A percentile compares a stretch with the other conserved stretches of the same genome.
Evolutionary conservation across 53 echinoderm and acorn worm species (phyloP).

Genomic region (Antedon mediterranea): DNA sequence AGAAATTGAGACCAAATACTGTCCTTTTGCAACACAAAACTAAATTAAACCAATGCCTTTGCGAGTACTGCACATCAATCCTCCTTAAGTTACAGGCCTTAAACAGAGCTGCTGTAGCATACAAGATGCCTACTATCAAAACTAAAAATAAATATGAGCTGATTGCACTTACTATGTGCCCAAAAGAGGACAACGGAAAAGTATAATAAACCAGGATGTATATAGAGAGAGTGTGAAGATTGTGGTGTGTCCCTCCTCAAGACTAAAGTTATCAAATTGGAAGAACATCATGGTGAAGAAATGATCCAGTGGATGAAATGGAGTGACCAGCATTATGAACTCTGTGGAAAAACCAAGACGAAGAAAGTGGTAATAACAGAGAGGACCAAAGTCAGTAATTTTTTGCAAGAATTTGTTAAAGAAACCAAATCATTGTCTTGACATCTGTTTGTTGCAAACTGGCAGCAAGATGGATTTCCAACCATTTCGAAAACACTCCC

Average conservation of each 20-base stretch:
- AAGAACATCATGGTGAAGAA: background rate
- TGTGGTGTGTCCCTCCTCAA: constrained; percentile 13
- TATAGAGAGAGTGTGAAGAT: constrained; percentile 16
- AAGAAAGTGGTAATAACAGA: constrained; percentile 3
- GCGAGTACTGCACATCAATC: constrained; percentile 22
- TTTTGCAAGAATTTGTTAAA: constrained; percentile 9
- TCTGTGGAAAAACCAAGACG: constrained; percentile 2
- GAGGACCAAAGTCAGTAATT: constrained; percentile 3
- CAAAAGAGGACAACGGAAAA: constrained; percentile 6
- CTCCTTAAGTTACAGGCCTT: constrained; percentile 15
- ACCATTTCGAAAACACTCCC: constrained; percentile 17
- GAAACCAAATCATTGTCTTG: constrained; percentile 1
- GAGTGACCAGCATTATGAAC: background rate
- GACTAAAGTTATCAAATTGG: background rate
- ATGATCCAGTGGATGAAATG: constrained; percentile 4
- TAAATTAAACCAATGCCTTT: constrained; percentile 18
- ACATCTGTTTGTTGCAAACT: constrained; percentile 19
- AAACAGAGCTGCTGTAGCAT: background rate
- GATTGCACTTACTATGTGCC: constrained; percentile 15
- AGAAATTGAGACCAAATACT: constrained; percentile 33
- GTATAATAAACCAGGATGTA: constrained; percentile 9
- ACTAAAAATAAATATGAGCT: constrained; percentile 16
- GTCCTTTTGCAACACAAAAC: constrained; percentile 9
- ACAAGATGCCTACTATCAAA: constrained; percentile 6
- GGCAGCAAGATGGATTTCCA: constrained; percentile 18